Percentiles rank a stretch among this genome's conserved stretches.
Conservation (phyloP, 1,140 invertebrate genomes). For the silkworm (Bombyx mori) region ASM3026992v2 NC_085129.1:20045001-20045500, state of each 20-base stretch:
- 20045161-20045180: no score
- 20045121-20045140: no score
- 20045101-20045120: no score
- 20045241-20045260: no score
- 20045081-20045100: slow-evolving; percentile 82
- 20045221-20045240: no score
- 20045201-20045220: no score
- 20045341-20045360: slow-evolving; percentile 91
- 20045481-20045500: no score
- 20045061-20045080: slow-evolving; percentile 91
- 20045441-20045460: no score
- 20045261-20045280: slow-evolving; percentile 75
- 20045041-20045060: slow-evolving; percentile 94
- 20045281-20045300: slow-evolving; percentile 91
- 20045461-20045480: no score
- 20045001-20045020: slow-evolving; percentile 96
- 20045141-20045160: no score
- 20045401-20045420: slow-evolving; percentile 91
- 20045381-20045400: slow-evolving; percentile 97
- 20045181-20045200: no score
- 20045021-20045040: slow-evolving; percentile 99
- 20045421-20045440: background rate
- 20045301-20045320: slow-evolving; percentile 95
- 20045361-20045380: slow-evolving; percentile 98
- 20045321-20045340: slow-evolving; percentile 92